phyloP scores from a whole-genome alignment of 1,140 invertebrate species.

The Propsilocerus akamusi region DNA sequence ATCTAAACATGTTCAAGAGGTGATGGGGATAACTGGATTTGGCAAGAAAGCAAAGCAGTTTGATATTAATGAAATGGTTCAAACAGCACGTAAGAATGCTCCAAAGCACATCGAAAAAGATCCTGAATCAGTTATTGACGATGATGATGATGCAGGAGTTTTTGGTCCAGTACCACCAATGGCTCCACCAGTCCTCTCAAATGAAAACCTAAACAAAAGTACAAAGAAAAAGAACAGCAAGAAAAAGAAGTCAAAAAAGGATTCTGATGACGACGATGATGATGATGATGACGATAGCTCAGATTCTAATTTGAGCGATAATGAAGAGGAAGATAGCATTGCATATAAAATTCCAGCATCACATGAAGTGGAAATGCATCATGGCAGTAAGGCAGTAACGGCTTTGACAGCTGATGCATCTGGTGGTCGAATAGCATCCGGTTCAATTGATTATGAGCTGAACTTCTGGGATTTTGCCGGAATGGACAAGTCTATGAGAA shows the following conservation, averaged over 20 bases:
- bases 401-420: slow-evolving; percentile 81
- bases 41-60: slow-evolving; percentile 61
- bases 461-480: slow-evolving; percentile 97
- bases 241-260: slow-evolving; percentile 12
- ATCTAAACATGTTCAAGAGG: slow-evolving; percentile 38
- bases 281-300: slow-evolving; percentile 30
- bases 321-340: slow-evolving; percentile 29
- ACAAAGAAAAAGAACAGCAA: slow-evolving; percentile 16
- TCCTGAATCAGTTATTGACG: not conserved
- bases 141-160: slow-evolving; percentile 13
- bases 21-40: slow-evolving; percentile 59
- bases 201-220: slow-evolving; percentile 12
- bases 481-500: slow-evolving; percentile 80
- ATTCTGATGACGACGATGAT: slow-evolving; percentile 13
- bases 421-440: slow-evolving; percentile 80
- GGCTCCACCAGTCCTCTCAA: not conserved
- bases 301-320: slow-evolving; percentile 29
- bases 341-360: slow-evolving; percentile 53
- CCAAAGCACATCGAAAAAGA: slow-evolving; percentile 1
- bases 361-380: slow-evolving; percentile 65
- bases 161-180: slow-evolving; percentile 16
- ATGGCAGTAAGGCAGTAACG: slow-evolving; percentile 71
- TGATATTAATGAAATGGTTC: slow-evolving; percentile 34
- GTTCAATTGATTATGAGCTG: slow-evolving; percentile 88
- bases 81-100: slow-evolving; percentile 11